Percentiles rank a stretch among this genome's conserved stretches.
Conservation (phyloP, 2,797 vertebrate species). For the Oreochromis grahami region DNA sequence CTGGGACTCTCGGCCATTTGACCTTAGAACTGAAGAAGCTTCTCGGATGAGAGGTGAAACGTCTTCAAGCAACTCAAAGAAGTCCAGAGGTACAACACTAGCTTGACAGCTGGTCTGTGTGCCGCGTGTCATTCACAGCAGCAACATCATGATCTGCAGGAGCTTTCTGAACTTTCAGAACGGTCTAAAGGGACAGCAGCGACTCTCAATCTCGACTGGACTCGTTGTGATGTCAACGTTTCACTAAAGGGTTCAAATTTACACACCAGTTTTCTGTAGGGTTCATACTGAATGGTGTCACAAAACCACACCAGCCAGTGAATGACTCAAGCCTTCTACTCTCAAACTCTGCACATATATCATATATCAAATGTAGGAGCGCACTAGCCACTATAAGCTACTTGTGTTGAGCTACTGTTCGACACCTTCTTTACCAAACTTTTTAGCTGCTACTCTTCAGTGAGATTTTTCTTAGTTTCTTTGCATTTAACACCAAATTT, state of each 20-base stretch:
- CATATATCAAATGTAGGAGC: background rate
- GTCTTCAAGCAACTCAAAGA: too few species aligned
- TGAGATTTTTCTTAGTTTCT: background rate
- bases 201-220: background rate
- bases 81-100: constrained; percentile 10
- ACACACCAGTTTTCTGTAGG: background rate
- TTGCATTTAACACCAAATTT: constrained; percentile 21
- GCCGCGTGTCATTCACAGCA: constrained; percentile 10
- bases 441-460: background rate
- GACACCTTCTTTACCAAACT: background rate
- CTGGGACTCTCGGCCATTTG: too few species aligned
- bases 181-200: background rate
- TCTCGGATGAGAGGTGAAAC: too few species aligned
- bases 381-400: background rate
- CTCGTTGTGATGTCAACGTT: background rate
- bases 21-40: too few species aligned
- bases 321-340: background rate
- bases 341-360: background rate
- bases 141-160: background rate
- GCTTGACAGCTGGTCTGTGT: constrained; percentile 18
- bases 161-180: background rate
- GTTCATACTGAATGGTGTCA: background rate
- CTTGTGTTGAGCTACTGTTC: background rate
- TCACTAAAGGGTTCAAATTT: background rate
- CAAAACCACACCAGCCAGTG: background rate